phyloP scores from a whole-genome alignment of 2,113 vertebrate genomes.

The Cyrtonyx montezumae region DNA sequence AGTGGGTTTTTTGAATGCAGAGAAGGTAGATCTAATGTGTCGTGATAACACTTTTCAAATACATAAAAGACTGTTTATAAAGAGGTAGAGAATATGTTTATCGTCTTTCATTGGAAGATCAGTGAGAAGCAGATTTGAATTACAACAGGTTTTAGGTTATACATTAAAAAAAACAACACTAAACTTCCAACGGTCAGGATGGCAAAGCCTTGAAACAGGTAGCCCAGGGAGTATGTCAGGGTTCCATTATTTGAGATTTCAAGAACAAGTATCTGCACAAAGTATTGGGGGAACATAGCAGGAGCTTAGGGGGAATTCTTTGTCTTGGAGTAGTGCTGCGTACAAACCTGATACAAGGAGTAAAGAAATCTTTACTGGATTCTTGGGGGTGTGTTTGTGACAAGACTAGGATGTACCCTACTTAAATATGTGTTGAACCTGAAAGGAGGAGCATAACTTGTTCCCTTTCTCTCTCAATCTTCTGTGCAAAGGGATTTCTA shows the following conservation, averaged over 20 bases:
- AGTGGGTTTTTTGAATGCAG: not conserved
- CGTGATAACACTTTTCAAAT: not conserved
- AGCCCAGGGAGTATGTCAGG: not conserved
- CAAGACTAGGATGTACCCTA: not conserved
- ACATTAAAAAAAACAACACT: not conserved
- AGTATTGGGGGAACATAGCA: not conserved
- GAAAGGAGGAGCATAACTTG: not conserved
- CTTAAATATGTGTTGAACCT: not conserved
- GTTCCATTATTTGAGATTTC: not conserved
- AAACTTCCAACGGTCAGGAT: not conserved
- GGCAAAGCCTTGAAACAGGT: not conserved
- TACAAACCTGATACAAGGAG: accelerated
- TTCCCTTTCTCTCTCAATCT: not conserved
- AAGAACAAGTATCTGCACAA: not conserved
- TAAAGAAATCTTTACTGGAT: not conserved
- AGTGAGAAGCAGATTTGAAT: constrained; percentile 1
- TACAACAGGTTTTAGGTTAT: not conserved
- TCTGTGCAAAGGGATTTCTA: not conserved
- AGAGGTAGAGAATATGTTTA: not conserved
- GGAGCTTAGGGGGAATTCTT: not conserved
- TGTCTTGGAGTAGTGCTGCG: not conserved
- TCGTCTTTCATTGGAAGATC: not conserved
- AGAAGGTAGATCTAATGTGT: not conserved
- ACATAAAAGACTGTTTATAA: not conserved
- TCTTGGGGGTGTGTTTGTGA: not conserved